phyloP scores from a whole-genome alignment of 1,140 invertebrate genomes.

The Zophobas morio region DNA sequence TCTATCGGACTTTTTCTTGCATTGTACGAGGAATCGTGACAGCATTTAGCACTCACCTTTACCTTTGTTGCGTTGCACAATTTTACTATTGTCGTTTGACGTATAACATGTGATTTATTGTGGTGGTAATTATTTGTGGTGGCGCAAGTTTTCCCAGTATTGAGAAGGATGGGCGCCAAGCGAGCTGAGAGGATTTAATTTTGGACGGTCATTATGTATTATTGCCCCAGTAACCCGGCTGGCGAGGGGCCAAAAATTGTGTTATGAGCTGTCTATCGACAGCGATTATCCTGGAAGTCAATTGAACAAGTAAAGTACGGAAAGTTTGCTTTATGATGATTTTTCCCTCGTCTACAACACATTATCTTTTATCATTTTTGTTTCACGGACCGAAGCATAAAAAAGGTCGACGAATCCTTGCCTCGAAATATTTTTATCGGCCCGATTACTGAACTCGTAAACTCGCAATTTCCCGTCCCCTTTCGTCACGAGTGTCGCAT shows the following conservation, averaged over 20 bases:
- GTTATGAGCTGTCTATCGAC: not conserved
- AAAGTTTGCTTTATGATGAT: no score
- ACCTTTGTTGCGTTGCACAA: slow-evolving; percentile 5
- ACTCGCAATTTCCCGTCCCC: no score
- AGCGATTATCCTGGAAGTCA: not conserved
- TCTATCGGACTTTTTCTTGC: slow-evolving; percentile 12
- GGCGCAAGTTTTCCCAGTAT: slow-evolving; percentile 5
- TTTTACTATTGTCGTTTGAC: not conserved
- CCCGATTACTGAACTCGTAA: no score
- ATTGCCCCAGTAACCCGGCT: slow-evolving; percentile 41
- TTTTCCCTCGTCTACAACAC: no score
- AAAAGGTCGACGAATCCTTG: no score
- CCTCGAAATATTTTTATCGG: no score
- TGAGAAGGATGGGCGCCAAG: slow-evolving; percentile 15
- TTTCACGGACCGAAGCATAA: no score
- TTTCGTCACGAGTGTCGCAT: no score
- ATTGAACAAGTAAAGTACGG: no score
- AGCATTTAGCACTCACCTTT: slow-evolving; percentile 22
- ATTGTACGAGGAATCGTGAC: slow-evolving; percentile 31
- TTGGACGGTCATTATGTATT: slow-evolving; percentile 17
- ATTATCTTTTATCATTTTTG: no score
- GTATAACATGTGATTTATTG: slow-evolving; percentile 11
- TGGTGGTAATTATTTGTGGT: not conserved
- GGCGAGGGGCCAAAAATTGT: slow-evolving; percentile 11
- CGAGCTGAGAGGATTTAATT: not conserved